A percentile compares a stretch with the other conserved stretches of the same genome.
These are phyloP conservation scores for Neocloeon triangulifer DNA, from an alignment of 1,140 invertebrate genomes.

Conservation along the genomic window DNA sequence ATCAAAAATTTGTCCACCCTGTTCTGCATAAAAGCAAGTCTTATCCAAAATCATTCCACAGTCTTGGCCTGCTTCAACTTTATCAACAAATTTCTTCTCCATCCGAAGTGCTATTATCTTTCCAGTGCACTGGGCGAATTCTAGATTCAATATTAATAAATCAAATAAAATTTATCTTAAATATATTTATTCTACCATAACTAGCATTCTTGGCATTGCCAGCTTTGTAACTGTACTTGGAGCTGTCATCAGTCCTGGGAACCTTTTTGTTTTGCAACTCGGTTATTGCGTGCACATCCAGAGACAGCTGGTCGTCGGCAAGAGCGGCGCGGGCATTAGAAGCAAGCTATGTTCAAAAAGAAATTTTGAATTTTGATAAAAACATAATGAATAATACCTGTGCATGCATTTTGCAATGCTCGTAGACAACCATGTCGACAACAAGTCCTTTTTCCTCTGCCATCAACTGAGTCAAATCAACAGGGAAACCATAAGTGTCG, in stretches of 20 bases:
- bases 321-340: constrained; percentile 66
- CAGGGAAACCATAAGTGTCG: constrained; percentile 97
- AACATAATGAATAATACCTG: constrained; percentile 34
- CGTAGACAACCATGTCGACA: constrained; percentile 76
- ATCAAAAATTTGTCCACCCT: constrained; percentile 96
- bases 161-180: no score
- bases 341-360: constrained; percentile 29
- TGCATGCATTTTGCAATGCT: constrained; percentile 80
- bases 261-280: constrained; percentile 63
- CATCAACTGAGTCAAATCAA: constrained; percentile 95
- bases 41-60: constrained; percentile 81
- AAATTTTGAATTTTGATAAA: no score
- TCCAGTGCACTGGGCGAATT: constrained; percentile 35
- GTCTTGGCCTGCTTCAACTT: constrained; percentile 62
- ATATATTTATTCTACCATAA: constrained; percentile 43
- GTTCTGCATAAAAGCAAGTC: constrained; percentile 93
- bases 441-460: constrained; percentile 79
- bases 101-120: constrained; percentile 46
- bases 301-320: constrained; percentile 54
- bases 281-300: constrained; percentile 90
- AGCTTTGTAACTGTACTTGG: constrained; percentile 80
- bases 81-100: constrained; percentile 69
- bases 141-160: constrained; percentile 10
- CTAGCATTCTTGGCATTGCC: constrained; percentile 30
- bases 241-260: constrained; percentile 66